Percentiles rank a stretch among this genome's conserved stretches.
Evolutionary conservation across 2,113 vertebrate genomes (phyloP).

Genomic region (Microcebus griseorufus): DNA sequence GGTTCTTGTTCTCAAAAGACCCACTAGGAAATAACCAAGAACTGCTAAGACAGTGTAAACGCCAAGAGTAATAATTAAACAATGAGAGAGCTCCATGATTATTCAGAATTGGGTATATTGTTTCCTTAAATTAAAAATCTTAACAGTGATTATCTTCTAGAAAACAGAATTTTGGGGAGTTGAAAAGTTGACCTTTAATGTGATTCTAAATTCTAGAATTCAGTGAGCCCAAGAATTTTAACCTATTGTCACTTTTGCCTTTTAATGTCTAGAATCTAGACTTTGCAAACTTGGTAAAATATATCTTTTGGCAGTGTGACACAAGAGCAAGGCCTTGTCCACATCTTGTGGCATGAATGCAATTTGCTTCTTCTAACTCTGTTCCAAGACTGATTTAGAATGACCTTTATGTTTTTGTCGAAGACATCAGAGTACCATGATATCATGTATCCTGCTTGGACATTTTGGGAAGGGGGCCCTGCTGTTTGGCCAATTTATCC

Average conservation of each 20-base stretch:
- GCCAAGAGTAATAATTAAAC: background rate
- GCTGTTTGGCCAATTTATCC: constrained; percentile 99
- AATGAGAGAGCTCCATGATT: background rate
- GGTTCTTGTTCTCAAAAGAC: background rate
- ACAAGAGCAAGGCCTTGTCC: background rate
- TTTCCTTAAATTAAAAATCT: constrained; percentile 37
- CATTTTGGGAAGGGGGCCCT: constrained; percentile 98
- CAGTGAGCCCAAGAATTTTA: background rate
- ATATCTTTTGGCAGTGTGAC: background rate
- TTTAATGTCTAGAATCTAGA: background rate
- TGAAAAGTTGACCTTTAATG: constrained; percentile 33
- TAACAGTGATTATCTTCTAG: background rate
- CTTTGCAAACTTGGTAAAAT: background rate
- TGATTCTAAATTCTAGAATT: constrained; percentile 34
- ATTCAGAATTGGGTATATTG: background rate
- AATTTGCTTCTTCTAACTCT: background rate
- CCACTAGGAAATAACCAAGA: constrained; percentile 22
- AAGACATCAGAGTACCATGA: constrained; percentile 95
- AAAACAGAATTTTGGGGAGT: constrained; percentile 17
- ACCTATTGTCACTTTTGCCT: background rate
- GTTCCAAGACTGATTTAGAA: constrained; percentile 17
- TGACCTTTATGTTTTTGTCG: constrained; percentile 63
- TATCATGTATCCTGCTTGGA: constrained; percentile 99
- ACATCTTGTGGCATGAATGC: background rate
- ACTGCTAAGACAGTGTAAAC: background rate